A percentile compares a stretch with the other conserved stretches of the same genome.
Conservation (phyloP, 2,888 invertebrate species). For the Lydus trimaculatus region DNA sequence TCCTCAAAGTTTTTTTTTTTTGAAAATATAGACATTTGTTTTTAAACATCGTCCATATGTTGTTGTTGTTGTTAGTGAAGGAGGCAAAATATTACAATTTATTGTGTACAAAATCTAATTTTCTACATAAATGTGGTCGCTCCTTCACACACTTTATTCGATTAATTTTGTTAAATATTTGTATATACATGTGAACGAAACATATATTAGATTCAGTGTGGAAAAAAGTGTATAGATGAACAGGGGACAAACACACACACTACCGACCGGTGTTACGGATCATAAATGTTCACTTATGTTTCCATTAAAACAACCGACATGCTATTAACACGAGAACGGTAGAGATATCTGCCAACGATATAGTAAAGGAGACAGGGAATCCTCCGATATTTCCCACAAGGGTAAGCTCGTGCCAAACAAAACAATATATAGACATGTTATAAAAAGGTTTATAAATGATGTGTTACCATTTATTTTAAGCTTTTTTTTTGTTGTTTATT, state of each 20-base stretch:
- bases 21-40: slow-evolving; percentile 36
- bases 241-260: slow-evolving; percentile 33
- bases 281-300: slow-evolving; percentile 63
- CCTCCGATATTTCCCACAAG: slow-evolving; percentile 33
- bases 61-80: slow-evolving; percentile 5
- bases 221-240: slow-evolving; percentile 29
- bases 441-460: slow-evolving; percentile 17
- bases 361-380: slow-evolving; percentile 32
- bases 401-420: slow-evolving; percentile 42
- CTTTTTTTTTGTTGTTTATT: slow-evolving; percentile 35
- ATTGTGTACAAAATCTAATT: slow-evolving; percentile 30
- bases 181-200: slow-evolving; percentile 34
- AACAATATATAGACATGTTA: slow-evolving; percentile 33
- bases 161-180: slow-evolving; percentile 2
- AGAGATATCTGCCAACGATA: slow-evolving; percentile 54
- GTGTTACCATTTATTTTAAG: slow-evolving; percentile 40
- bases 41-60: slow-evolving; percentile 20
- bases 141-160: slow-evolving; percentile 39
- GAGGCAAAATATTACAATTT: slow-evolving; percentile 17
- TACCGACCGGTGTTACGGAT: slow-evolving; percentile 60
- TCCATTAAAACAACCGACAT: slow-evolving; percentile 59
- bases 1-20: slow-evolving; percentile 23
- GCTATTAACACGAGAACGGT: slow-evolving; percentile 53
- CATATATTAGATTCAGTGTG: slow-evolving; percentile 52
- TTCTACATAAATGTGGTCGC: slow-evolving; percentile 41